Base-by-base conservation (phyloP, 2,888 invertebrate species). In the Acrocyrtus sp. region DNA sequence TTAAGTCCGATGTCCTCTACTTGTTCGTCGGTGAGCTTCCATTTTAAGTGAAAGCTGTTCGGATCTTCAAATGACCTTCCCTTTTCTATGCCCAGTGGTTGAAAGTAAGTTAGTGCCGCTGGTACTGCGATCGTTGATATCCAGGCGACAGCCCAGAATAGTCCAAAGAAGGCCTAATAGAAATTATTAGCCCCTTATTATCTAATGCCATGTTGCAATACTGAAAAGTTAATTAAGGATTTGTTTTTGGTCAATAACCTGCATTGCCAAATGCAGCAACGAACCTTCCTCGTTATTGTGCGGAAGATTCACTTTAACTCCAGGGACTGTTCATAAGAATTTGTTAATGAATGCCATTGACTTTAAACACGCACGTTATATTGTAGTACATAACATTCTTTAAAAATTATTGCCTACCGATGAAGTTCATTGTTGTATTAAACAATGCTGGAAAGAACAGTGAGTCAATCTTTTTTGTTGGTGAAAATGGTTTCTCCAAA, bases 361-460 rank as follows among this genome's bases (percentile, higher is more conserved):
- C n/a, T n/a, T n/a, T n/a, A n/a, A n/a, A n/a, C n/a, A n/a, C n/a
- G n/a, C n/a, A n/a, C n/a, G n/a, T n/a, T n/a, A n/a, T n/a, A n/a
- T n/a, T n/a, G n/a, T n/a, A n/a, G n/a, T n/a, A n/a, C n/a, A n/a
- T n/a, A n/a, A n/a, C n/a, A n/a, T n/a, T n/a, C n/a, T n/a, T n/a
- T n/a, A n/a, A n/a, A n/a, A n/a, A n/a, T n/a, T n/a, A n/a, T n/a
- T n/a, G n/a, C n/a, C n/a, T n/a, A n/a, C n/a, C n/a, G 17, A 74
- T 68, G 41, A 68, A 74, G 47, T 74, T 74, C 74, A 74, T 74
- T 19, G 74, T 74, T 4, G 74, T 68, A 27, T 74, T 74, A 22
- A 74, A 74, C 19, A 68, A 34, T 8, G n/a, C n/a, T n/a, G n/a
- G n/a, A n/a, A n/a, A n/a, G n/a, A n/a, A n/a, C n/a, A n/a, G n/a